Evolutionary conservation across 2,888 invertebrate species (phyloP).

Genomic region (Yponomeuta cagnagella): DNA sequence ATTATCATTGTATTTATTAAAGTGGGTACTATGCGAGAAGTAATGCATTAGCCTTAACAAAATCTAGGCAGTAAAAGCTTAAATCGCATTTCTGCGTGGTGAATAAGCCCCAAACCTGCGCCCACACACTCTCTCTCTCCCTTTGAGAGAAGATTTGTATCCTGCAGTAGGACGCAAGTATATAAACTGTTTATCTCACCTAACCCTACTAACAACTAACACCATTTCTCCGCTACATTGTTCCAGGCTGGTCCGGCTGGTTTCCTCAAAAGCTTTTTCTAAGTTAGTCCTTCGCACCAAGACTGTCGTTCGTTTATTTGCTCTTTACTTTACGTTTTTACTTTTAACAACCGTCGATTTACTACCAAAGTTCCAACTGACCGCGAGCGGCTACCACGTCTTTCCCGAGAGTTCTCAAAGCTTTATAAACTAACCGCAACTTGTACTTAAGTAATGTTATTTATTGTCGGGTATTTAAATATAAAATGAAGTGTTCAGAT

Average conservation of each 20-base stretch:
- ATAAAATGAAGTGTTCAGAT: constrained; percentile 70
- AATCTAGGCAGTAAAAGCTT: too few relatives aligned
- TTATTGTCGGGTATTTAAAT: constrained; percentile 34
- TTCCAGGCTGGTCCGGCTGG: constrained; percentile 91
- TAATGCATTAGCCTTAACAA: too few relatives aligned
- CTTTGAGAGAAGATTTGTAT: neutral
- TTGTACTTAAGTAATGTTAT: constrained; percentile 53
- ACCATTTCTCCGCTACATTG: constrained; percentile 43
- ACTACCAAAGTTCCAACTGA: constrained; percentile 25
- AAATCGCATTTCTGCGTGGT: too few relatives aligned
- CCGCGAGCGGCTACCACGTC: constrained; percentile 46
- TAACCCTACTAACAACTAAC: constrained; percentile 35
- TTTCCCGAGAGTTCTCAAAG: constrained; percentile 38
- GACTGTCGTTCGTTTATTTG: constrained; percentile 70
- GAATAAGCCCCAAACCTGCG: too few relatives aligned
- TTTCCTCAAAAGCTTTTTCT: constrained; percentile 97
- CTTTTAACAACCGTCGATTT: neutral
- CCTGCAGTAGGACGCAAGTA: constrained; percentile 1
- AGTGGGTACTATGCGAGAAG: too few relatives aligned
- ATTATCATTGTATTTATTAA: too few relatives aligned
- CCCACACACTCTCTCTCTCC: too few relatives aligned
- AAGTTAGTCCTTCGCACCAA: constrained; percentile 77
- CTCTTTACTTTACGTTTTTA: constrained; percentile 43
- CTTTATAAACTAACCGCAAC: constrained; percentile 49
- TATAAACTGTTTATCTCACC: neutral